These are phyloP conservation scores for Megamerina dolium DNA, from an alignment of 2,888 invertebrate species.

Conservation along the genomic window DNA sequence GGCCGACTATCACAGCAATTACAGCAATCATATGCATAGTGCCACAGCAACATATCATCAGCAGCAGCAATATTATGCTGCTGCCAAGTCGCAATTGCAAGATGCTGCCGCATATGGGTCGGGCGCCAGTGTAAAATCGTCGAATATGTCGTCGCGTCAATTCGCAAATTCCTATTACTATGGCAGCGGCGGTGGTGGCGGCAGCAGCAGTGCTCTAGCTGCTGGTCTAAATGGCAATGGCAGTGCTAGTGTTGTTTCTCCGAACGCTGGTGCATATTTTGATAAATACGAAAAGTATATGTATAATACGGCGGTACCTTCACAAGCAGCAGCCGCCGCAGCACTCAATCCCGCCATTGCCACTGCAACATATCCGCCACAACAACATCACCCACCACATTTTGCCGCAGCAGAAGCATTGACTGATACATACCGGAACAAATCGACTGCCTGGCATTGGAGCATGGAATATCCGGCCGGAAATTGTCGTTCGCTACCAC, in stretches of 20 bases:
- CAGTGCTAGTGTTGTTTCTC: not conserved
- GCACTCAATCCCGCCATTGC: not conserved
- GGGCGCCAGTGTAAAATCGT: constrained; percentile 25
- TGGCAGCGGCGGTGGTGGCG: constrained; percentile 5
- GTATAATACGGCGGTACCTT: constrained; percentile 19
- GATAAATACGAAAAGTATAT: constrained; percentile 35
- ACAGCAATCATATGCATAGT: constrained; percentile 12
- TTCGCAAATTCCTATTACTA: not conserved
- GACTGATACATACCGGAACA: constrained; percentile 7
- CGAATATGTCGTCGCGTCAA: not conserved
- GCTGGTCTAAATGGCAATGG: too few relatives aligned
- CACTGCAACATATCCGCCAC: constrained; percentile 4
- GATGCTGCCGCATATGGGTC: constrained; percentile 29
- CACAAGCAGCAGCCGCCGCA: constrained; percentile 9
- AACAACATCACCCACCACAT: constrained; percentile 5
- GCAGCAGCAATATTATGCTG: constrained; percentile 23
- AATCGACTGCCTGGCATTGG: constrained; percentile 30
- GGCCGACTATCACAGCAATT: constrained; percentile 6
- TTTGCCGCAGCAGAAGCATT: constrained; percentile 4
- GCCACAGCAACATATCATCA: constrained; percentile 19
- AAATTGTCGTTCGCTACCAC: constrained; percentile 28
- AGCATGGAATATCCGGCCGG: constrained; percentile 29
- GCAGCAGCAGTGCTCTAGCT: too few relatives aligned
- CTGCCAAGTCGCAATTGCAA: constrained; percentile 26
- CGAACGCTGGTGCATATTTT: constrained; percentile 21